Evolutionary conservation across 2,797 vertebrate species (phyloP).

Genomic region (Etheostoma perlongum): DNA sequence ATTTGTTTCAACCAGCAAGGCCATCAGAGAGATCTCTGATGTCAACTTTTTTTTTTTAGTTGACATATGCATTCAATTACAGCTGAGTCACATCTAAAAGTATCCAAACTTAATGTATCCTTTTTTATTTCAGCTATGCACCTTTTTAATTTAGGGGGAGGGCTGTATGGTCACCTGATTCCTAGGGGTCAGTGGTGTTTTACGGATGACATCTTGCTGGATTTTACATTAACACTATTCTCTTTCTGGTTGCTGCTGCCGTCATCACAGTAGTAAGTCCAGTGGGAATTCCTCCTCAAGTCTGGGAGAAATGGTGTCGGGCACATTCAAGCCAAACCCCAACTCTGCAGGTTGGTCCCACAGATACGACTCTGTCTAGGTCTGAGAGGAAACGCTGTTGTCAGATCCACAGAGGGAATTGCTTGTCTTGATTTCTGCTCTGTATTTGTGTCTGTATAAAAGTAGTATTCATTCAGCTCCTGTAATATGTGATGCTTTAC

Average conservation of each 20-base stretch:
- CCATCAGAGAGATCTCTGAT: too few species aligned
- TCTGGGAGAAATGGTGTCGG: slow-evolving; percentile 98
- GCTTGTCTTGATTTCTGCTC: background rate
- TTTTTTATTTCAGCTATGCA: too few species aligned
- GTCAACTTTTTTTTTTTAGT: background rate
- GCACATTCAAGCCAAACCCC: slow-evolving; percentile 94
- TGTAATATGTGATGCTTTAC: background rate
- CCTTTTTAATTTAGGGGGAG: too few species aligned
- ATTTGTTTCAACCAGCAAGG: slow-evolving; percentile 24
- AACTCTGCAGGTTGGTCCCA: slow-evolving; percentile 89
- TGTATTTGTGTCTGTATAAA: slow-evolving; percentile 4
- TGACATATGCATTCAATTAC: too few species aligned
- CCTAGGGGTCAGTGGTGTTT: background rate
- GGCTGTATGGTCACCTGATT: background rate
- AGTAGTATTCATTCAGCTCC: background rate
- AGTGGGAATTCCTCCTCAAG: slow-evolving; percentile 98
- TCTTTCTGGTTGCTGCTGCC: slow-evolving; percentile 21
- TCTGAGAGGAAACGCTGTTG: slow-evolving; percentile 9
- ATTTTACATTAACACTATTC: slow-evolving; percentile 27
- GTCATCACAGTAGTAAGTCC: slow-evolving; percentile 88
- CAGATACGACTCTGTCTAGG: background rate
- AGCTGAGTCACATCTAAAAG: too few species aligned
- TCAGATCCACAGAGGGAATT: background rate
- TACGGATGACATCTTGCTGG: slow-evolving; percentile 9
- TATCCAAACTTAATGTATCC: too few species aligned